Base-by-base conservation (phyloP, 2,797 vertebrate genomes). In the Labroides dimidiatus region DNA sequence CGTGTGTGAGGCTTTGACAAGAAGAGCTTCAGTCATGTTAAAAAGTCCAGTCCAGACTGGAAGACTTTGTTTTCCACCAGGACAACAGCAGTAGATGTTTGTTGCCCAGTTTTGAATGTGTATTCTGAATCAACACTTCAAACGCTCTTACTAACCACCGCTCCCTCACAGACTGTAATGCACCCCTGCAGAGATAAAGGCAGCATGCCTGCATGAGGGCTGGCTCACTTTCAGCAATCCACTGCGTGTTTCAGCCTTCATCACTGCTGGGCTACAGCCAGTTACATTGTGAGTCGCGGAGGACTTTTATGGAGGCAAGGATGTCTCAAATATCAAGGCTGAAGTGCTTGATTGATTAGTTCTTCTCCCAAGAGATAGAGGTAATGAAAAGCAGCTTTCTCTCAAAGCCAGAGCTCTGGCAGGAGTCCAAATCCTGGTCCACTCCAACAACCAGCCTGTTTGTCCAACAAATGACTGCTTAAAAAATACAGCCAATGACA, bases 311-410 rank as follows among this genome's bases (percentile, higher is more conserved):
- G 68, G 57, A 58, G 36, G 53, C 53, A 41, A 4, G 53, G 50
- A 42, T 57, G 69, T 66, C 47, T 82, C 82, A 52, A 20, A 72
- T 79, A 79, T 82, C 72, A 75, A 80, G 56, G 77, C 77, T 65
- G 23, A 73, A 73, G 59, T 69, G 60, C 53, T 64, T 76, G 77
- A 82, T 74, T 87, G 80, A 84, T 80, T 80, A 66, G 58, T 66
- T 47, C 33, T 52, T 64, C 70, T 54, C 80, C 54, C 68, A 12
- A 23, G 63, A 82, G 75, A 81, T 58, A 67, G 60, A 64, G 16
- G 21, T 80, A 75, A 77, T 82, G 69, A 75, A 84, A 82, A 79
- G 58, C 72, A 83, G 69, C 77, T 80, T 78, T 78, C 58, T 75
- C 30, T 64, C 10, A 52, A 37, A 67, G 58, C 47, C 30, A 27